Evolutionary conservation across 2,888 invertebrate species (phyloP), one percentile per base, ranked within the genome.

Genomic region (Nowickia ferox): DNA sequence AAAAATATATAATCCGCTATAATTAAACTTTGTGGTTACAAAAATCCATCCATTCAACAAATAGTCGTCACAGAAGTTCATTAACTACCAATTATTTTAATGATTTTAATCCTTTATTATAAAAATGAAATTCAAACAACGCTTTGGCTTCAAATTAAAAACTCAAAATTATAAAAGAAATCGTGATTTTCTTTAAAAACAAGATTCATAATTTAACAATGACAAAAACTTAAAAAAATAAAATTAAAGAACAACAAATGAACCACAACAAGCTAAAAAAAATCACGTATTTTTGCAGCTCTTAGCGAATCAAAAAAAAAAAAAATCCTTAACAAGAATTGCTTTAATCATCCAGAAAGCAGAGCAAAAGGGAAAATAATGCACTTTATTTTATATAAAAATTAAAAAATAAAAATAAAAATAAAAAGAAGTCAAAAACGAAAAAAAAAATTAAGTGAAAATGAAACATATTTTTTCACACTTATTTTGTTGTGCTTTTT

Each of bases 171-270:
- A 78, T 82, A 83, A 83, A 79, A 59, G 75, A 83, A 83, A 66
- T 86, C 86, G 86, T 86, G 86, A 86, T 86, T 83, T 69, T 63
- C 71, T 61, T 61, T 48, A 86, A 71, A 57, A 77, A 59, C 75
- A 79, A 66, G 76, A 83, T 83, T 83, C 75, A 86, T 86, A 86
- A 86, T 86, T 86, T 83, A 85, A 86, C 83, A 79, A 83, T 76
- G 71, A 51, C 63, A 82, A 46, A 17, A 69, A 53, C n/a, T 15
- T 51, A 19, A 69, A 80, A 69, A 76, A 59, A 57, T 44, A 10
- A 65, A 66, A 51, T 38, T 13, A 71, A 68, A 22, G 10, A 65
- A 71, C 53, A 69, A 69, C 48, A 46, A 48, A 69, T 19, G 68
- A 74, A 46, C 46, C 68, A 63, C 19, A 77, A 59, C 48, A 51